A percentile compares a stretch with the other conserved stretches of the same genome.
Evolutionary conservation across 1,140 invertebrate species (phyloP).

Genomic region (Drosophila auraria): DNA sequence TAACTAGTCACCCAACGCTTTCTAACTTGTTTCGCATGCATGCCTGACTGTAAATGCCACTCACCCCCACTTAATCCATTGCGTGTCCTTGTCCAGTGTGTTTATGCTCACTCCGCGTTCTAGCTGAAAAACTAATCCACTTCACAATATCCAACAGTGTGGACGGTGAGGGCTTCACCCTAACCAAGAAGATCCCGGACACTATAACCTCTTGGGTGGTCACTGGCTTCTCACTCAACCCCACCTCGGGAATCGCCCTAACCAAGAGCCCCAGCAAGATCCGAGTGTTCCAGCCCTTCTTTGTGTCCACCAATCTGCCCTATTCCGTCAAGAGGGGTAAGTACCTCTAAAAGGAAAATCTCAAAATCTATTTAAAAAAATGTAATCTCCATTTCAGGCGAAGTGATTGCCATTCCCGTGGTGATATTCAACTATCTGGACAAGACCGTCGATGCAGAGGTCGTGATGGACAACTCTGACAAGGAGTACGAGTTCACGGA

Average conservation of each 20-base stretch:
- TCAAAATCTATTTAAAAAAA: background rate
- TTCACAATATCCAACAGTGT: slow-evolving; percentile 21
- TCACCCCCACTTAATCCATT: slow-evolving; percentile 11
- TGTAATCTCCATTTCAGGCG: slow-evolving; percentile 38
- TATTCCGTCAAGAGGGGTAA: slow-evolving; percentile 93
- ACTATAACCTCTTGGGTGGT: slow-evolving; percentile 98
- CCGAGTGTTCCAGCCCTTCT: slow-evolving; percentile 95
- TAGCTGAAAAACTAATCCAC: background rate
- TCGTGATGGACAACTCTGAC: slow-evolving; percentile 93
- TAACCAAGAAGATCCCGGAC: slow-evolving; percentile 89
- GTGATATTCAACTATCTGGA: slow-evolving; percentile 85
- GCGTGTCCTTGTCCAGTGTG: slow-evolving; percentile 10
- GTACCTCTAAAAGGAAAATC: background rate
- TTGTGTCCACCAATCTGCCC: slow-evolving; percentile 92
- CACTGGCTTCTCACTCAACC: slow-evolving; percentile 96
- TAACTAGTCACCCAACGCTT: slow-evolving; percentile 30
- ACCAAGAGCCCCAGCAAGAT: slow-evolving; percentile 90
- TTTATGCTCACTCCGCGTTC: background rate
- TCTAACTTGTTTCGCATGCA: slow-evolving; percentile 15
- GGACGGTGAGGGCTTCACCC: slow-evolving; percentile 70
- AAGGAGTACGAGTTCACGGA: slow-evolving; percentile 92
- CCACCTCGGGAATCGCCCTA: slow-evolving; percentile 93
- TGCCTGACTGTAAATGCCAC: background rate
- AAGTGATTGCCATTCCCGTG: slow-evolving; percentile 80
- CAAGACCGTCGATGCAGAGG: slow-evolving; percentile 91